phyloP scores from a whole-genome alignment of 2,888 invertebrate species.

The Plemyria rubiginata region DNA sequence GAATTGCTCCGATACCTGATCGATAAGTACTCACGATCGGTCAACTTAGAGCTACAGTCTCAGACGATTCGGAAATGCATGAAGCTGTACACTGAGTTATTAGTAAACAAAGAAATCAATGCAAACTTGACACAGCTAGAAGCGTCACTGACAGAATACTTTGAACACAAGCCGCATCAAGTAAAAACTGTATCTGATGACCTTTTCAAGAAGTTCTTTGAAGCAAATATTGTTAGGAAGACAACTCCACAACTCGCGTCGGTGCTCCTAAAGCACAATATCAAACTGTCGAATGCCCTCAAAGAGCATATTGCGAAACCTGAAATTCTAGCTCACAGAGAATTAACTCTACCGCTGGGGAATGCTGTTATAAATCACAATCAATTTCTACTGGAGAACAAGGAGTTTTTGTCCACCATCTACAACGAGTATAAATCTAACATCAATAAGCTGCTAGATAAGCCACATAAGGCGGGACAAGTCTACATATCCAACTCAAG shows the following conservation, averaged over 20 bases:
- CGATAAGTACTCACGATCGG: conserved; percentile 71
- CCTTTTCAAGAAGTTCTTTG: conserved; percentile 82
- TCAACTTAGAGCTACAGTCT: conserved; percentile 59
- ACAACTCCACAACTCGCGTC: conserved; percentile 84
- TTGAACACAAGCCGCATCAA: conserved; percentile 86
- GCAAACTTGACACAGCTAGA: conserved; percentile 84
- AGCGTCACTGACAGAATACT: conserved; percentile 80
- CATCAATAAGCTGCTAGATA: conserved; percentile 86
- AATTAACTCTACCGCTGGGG: conserved; percentile 87
- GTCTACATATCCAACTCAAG: conserved; percentile 86
- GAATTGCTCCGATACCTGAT: conserved; percentile 78
- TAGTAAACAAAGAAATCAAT: conserved; percentile 66
- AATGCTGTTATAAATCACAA: conserved; percentile 74
- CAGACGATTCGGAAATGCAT: conserved; percentile 67
- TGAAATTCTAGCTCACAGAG: conserved; percentile 83
- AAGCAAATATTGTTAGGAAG: conserved; percentile 80
- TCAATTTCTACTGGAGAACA: conserved; percentile 66
- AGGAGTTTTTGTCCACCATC: conserved; percentile 78
- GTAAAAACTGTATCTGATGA: conserved; percentile 77
- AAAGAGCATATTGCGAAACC: conserved; percentile 72
- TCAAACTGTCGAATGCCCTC: conserved; percentile 74
- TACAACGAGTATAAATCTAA: conserved; percentile 86
- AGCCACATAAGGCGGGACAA: conserved; percentile 88
- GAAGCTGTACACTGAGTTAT: conserved; percentile 73
- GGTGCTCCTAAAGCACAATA: conserved; percentile 83